Evolutionary conservation across 2,113 vertebrate genomes (phyloP).

Genomic region (Cololabis saira): DNA sequence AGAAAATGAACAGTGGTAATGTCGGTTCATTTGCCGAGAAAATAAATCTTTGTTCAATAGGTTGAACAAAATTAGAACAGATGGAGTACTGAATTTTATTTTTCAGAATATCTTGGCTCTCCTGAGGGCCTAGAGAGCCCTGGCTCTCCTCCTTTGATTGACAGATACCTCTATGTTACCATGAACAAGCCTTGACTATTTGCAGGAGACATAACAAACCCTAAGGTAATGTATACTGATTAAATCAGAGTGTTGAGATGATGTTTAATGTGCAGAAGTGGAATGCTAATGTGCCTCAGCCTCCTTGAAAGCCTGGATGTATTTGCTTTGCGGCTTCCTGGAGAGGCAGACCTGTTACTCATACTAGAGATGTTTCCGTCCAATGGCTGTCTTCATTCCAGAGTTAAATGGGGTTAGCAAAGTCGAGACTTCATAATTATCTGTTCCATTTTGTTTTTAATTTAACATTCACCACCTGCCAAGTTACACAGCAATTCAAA

Average conservation of each 20-base stretch:
- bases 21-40: too few relatives aligned
- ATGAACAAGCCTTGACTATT: too few relatives aligned
- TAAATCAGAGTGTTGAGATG: slow-evolving; percentile 17
- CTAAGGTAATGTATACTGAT: slow-evolving; percentile 36
- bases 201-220: slow-evolving; percentile 24
- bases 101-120: too few relatives aligned
- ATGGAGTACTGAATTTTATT: too few relatives aligned
- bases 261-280: slow-evolving; percentile 55
- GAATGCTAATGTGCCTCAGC: slow-evolving; percentile 28
- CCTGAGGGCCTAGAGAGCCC: too few relatives aligned
- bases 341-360: slow-evolving; percentile 48
- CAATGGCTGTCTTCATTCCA: slow-evolving; percentile 34
- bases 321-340: slow-evolving; percentile 37
- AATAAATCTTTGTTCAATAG: too few relatives aligned
- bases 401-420: slow-evolving; percentile 65
- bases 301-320: slow-evolving; percentile 19
- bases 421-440: slow-evolving; percentile 53
- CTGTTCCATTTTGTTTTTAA: slow-evolving; percentile 38
- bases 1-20: too few relatives aligned
- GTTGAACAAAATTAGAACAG: too few relatives aligned
- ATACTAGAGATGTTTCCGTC: slow-evolving; percentile 41
- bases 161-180: too few relatives aligned
- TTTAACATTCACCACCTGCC: slow-evolving; percentile 59
- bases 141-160: too few relatives aligned
- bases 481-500: slow-evolving; percentile 45